Base-by-base conservation (phyloP, 2,888 invertebrate species). In the Nysson spinosus region DNA sequence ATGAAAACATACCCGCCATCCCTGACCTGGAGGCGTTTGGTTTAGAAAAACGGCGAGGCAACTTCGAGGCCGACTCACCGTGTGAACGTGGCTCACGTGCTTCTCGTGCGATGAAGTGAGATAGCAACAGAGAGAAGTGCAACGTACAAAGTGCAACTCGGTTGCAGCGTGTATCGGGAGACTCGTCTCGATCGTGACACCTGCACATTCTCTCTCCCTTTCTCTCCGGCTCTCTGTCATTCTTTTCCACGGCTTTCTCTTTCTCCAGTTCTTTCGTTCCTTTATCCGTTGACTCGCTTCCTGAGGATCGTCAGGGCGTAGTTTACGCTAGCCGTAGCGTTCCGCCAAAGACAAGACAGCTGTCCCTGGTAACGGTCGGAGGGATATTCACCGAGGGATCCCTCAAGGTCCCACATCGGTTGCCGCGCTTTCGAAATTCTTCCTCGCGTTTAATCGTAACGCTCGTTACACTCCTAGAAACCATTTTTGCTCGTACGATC, bases 281-380 rank as follows among this genome's bases (percentile, higher is more conserved):
- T 61, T 56, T 50, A 28, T 63, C 57, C 40, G 42, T 44, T 63
- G 20, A 40, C 60, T 62, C 52, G 46, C 44, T 57, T 60, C 54
- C 32, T 30, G 58, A 39, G 40, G 40, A 65, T 47, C 51, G 62
- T 49, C 58, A 40, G 26, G 32, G 30, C 64, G 35, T 28, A 50
- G 26, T 61, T 52, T 34, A 57, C 57, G 66, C 49, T 50, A 57
- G 63, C 64, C 57, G 60, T 50, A 57, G 65, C 70, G 56, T 60
- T 61, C 54, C 44, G 12, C 52, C 46, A 60, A n/a, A n/a, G n/a
- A n/a, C n/a, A n/a, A 28, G 63, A 69, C 76, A 75, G 74, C 74
- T 74, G 76, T 60, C 73, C 66, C 44, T 65, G 60, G 66, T 76
- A 75, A 75, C 75, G 77, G 75, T 73, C 67, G 69, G 50, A 54